Conservation (phyloP, 2,113 vertebrate species). For the Geococcyx californianus region DNA sequence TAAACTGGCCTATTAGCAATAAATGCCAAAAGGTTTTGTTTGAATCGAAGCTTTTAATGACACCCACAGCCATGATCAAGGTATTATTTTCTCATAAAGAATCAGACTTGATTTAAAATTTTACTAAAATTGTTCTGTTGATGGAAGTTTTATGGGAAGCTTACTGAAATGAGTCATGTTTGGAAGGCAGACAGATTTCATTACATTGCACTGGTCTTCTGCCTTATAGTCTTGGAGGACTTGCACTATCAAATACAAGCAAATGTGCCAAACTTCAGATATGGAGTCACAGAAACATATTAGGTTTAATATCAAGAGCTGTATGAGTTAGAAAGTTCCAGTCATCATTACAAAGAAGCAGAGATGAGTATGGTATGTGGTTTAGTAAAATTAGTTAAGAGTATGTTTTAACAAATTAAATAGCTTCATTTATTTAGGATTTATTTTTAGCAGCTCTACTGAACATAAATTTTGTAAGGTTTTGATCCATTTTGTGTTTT, state of each 20-base stretch:
- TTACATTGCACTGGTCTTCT: not conserved
- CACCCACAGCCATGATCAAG: not conserved
- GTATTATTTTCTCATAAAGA: not conserved
- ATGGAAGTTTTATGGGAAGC: not conserved
- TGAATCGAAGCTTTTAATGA: not conserved
- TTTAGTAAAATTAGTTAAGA: not conserved
- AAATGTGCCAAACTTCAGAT: not conserved
- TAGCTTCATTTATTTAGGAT: not conserved
- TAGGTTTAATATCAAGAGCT: not conserved
- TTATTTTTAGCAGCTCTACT: not conserved
- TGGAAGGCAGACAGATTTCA: not conserved
- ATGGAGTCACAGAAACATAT: not conserved
- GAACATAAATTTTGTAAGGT: not conserved
- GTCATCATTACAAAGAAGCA: not conserved
- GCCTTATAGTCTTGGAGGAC: not conserved
- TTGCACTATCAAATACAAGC: not conserved
- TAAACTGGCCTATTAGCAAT: not conserved
- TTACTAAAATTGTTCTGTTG: not conserved
- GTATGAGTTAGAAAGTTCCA: not conserved
- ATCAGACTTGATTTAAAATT: slow-evolving; percentile 12
- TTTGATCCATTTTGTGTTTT: not conserved
- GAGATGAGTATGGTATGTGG: not conserved
- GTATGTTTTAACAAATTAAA: not conserved
- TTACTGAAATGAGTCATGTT: not conserved
- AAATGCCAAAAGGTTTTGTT: not conserved